Conservation (phyloP, 2,797 vertebrate species). For the Cercopithecus petaurista region DNA sequence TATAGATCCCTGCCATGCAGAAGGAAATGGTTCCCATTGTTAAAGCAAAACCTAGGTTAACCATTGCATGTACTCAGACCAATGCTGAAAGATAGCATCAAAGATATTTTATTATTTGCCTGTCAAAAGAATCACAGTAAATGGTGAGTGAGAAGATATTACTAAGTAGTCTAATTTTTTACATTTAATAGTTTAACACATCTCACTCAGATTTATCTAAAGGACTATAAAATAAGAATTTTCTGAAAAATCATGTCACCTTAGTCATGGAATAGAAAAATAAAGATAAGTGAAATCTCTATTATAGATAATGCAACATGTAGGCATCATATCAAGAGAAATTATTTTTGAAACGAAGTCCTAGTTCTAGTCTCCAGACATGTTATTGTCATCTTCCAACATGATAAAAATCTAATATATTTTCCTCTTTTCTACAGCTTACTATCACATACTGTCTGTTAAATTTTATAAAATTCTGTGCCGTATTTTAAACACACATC, state of each 20-base stretch:
- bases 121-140: background rate
- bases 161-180: background rate
- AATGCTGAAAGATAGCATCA: background rate
- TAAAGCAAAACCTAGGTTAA: background rate
- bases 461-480: background rate
- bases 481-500: background rate
- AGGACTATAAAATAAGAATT: constrained; percentile 26
- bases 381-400: background rate
- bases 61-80: background rate
- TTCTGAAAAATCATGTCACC: constrained; percentile 3
- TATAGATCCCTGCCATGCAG: background rate
- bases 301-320: background rate
- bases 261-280: background rate
- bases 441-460: background rate
- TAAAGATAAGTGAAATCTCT: constrained; percentile 9
- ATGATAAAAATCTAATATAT: background rate
- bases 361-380: background rate
- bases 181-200: background rate
- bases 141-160: background rate
- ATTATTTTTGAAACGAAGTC: constrained; percentile 11
- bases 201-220: background rate
- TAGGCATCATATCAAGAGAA: background rate
- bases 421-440: background rate
- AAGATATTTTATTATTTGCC: constrained; percentile 21
- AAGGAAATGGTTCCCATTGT: background rate